These are phyloP conservation scores for Cryptops parisi DNA, from an alignment of 2,888 invertebrate species.

Conservation along the genomic window DNA sequence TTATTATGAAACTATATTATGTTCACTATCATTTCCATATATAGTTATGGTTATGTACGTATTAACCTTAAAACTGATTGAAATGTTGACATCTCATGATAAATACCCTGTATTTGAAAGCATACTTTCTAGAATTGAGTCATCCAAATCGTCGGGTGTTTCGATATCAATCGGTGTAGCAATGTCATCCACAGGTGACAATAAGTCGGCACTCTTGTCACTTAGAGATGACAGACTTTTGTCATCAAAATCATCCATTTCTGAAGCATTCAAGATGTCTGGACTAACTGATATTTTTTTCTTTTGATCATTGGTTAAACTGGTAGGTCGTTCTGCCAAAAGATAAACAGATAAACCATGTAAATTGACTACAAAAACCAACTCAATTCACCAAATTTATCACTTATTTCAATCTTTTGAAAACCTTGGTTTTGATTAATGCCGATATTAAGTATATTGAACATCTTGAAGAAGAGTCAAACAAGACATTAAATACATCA, in stretches of 20 bases:
- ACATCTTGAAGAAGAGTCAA: too few species aligned
- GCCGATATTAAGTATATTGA: too few species aligned
- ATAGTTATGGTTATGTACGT: too few species aligned
- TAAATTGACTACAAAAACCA: too few species aligned
- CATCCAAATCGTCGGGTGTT: slow-evolving; percentile 36
- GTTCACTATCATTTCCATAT: too few species aligned
- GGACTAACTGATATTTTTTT: slow-evolving; percentile 28
- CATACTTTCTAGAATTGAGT: slow-evolving; percentile 33
- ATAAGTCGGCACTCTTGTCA: slow-evolving; percentile 20
- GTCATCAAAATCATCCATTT: slow-evolving; percentile 36
- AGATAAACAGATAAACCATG: neutral
- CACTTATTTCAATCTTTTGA: too few species aligned
- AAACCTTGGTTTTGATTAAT: too few species aligned
- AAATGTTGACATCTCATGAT: too few species aligned
- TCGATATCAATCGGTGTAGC: slow-evolving; percentile 32
- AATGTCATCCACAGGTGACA: slow-evolving; percentile 22
- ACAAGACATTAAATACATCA: too few species aligned
- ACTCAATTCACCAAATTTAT: too few species aligned
- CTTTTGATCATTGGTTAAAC: slow-evolving; percentile 24
- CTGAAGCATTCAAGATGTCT: slow-evolving; percentile 26
- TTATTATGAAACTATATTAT: too few species aligned
- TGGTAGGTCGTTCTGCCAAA: slow-evolving; percentile 24
- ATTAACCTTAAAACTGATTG: too few species aligned
- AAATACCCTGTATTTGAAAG: neutral
- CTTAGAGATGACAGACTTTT: slow-evolving; percentile 24